phyloP scores from a whole-genome alignment of 1,140 invertebrate genomes.

The Brachionus koreanus region DNA sequence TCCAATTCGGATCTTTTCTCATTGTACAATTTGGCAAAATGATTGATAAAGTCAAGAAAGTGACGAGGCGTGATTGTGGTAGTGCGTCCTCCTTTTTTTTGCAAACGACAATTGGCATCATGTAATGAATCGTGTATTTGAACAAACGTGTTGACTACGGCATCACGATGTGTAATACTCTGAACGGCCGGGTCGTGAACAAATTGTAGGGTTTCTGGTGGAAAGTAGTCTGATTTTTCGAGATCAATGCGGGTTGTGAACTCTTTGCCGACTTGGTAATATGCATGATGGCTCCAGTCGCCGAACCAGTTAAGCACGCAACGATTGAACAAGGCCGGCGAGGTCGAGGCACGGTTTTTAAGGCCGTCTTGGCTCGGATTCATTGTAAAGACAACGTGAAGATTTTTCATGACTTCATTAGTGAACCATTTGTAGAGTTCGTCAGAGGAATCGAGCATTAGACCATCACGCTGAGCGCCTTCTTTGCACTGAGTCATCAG shows the following conservation, averaged over 20 bases:
- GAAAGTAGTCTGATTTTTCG: slow-evolving; percentile 31
- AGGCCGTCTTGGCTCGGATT: slow-evolving; percentile 96
- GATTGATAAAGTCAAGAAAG: slow-evolving; percentile 99
- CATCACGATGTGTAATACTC: slow-evolving; percentile 71
- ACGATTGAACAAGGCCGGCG: slow-evolving; percentile 96
- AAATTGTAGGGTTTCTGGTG: neutral
- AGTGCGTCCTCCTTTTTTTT: slow-evolving; percentile 83
- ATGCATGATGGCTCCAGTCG: slow-evolving; percentile 94
- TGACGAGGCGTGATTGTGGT: slow-evolving; percentile 97
- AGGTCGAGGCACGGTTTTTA: slow-evolving; percentile 95
- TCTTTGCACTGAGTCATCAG: slow-evolving; percentile 99
- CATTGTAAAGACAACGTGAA: slow-evolving; percentile 99
- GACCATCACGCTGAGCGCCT: slow-evolving; percentile 89
- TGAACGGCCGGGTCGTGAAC: neutral
- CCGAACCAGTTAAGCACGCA: slow-evolving; percentile 99
- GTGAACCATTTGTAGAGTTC: slow-evolving; percentile 99
- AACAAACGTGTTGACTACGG: slow-evolving; percentile 94
- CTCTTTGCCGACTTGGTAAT: slow-evolving; percentile 77
- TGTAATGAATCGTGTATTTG: slow-evolving; percentile 90
- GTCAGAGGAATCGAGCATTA: slow-evolving; percentile 96
- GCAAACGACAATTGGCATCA: slow-evolving; percentile 80
- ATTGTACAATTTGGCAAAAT: slow-evolving; percentile 85
- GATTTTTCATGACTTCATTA: slow-evolving; percentile 82
- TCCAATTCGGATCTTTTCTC: slow-evolving; percentile 96
- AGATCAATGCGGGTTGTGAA: slow-evolving; percentile 63